Evolutionary conservation across 2,888 invertebrate genomes (phyloP).

Genomic region (Eueremaeus valkanovi): DNA sequence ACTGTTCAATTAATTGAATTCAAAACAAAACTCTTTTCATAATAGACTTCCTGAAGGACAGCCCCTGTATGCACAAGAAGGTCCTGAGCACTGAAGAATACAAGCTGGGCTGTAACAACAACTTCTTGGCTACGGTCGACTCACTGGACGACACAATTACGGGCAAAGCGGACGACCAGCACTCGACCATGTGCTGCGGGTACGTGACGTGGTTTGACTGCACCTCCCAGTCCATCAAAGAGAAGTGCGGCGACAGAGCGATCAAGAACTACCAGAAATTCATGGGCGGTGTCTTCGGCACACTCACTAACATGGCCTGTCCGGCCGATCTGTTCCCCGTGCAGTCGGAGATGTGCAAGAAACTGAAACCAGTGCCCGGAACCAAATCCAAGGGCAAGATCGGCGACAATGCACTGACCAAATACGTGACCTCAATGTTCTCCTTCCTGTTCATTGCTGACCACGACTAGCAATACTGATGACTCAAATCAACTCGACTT

Average conservation of each 20-base stretch:
- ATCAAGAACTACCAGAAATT: constrained; percentile 23
- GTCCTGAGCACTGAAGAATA: constrained; percentile 37
- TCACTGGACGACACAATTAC: constrained; percentile 12
- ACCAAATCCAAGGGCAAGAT: constrained; percentile 34
- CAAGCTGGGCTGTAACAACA: constrained; percentile 38
- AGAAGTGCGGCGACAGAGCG: constrained; percentile 35
- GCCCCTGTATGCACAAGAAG: constrained; percentile 41
- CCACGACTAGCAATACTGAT: neutral
- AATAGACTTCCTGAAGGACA: constrained; percentile 32
- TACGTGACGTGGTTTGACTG: constrained; percentile 34
- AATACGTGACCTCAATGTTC: constrained; percentile 39
- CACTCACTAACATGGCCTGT: constrained; percentile 37
- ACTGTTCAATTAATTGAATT: neutral
- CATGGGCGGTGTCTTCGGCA: constrained; percentile 36
- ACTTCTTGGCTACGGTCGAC: constrained; percentile 35
- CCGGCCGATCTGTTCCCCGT: constrained; percentile 18
- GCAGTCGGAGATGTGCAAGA: constrained; percentile 7
- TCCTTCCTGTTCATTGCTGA: constrained; percentile 35
- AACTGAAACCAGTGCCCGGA: constrained; percentile 24
- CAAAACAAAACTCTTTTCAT: neutral
- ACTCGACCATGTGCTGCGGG: constrained; percentile 36
- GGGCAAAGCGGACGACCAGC: constrained; percentile 8
- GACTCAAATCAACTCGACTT: neutral
- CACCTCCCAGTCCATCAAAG: constrained; percentile 17
- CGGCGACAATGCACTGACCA: constrained; percentile 40